Evolutionary conservation across 2,888 invertebrate species (phyloP).

Genomic region (Leucoptera coffeella): DNA sequence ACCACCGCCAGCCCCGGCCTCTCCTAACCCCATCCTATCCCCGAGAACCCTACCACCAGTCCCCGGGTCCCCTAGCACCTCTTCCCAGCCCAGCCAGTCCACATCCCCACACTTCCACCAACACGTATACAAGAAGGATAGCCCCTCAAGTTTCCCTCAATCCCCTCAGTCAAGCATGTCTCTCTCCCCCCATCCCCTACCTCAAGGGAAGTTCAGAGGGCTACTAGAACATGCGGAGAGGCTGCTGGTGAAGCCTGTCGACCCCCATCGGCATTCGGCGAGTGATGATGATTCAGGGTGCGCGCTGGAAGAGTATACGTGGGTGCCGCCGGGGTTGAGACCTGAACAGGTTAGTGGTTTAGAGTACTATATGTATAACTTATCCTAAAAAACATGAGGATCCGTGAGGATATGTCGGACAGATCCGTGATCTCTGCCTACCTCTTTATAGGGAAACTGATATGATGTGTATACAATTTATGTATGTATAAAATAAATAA

Average conservation of each 20-base stretch:
- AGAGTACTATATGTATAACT: no score
- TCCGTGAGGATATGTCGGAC: no score
- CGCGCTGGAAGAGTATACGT: conserved; percentile 95
- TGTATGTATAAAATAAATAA: no score
- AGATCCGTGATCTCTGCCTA: no score
- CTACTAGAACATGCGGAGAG: conserved; percentile 48
- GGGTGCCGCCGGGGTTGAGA: conserved; percentile 94
- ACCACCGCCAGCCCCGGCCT: conserved; percentile 32
- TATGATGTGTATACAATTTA: no score
- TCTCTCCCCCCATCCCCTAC: conserved; percentile 21
- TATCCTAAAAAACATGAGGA: no score
- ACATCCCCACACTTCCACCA: conserved; percentile 5
- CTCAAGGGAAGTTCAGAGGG: conserved; percentile 38
- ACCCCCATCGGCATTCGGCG: conserved; percentile 81
- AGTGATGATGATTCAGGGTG: conserved; percentile 98
- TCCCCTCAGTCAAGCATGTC: conserved; percentile 42
- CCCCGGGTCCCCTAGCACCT: conserved; percentile 24
- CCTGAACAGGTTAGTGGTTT: conserved; percentile 95
- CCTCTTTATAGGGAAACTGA: no score
- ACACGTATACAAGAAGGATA: background rate
- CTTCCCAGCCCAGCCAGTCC: conserved; percentile 10
- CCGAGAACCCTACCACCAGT: conserved; percentile 23
- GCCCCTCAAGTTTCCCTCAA: conserved; percentile 26
- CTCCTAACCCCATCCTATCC: conserved; percentile 22
- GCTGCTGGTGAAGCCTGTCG: conserved; percentile 56